Conservation (phyloP, 2,113 vertebrate genomes). For the Coptodon bakossiorum region DNA sequence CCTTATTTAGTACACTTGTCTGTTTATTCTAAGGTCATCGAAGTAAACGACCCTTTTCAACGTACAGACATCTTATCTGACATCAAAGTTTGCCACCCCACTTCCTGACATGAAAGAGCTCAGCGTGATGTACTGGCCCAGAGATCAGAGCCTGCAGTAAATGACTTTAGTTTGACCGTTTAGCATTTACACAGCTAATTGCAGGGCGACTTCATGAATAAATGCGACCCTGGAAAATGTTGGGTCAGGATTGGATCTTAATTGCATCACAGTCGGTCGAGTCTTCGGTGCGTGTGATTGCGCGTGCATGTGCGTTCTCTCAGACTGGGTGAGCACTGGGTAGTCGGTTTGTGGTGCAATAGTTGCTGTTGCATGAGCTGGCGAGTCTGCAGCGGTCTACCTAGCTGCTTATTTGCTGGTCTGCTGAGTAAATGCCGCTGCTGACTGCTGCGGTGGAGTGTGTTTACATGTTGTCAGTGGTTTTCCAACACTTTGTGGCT, state of each 20-base stretch:
- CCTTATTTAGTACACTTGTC: neutral
- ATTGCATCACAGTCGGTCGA: slow-evolving; percentile 61
- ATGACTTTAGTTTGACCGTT: slow-evolving; percentile 5
- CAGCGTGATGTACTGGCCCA: neutral
- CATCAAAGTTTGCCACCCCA: slow-evolving; percentile 15
- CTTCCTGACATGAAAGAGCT: slow-evolving; percentile 7
- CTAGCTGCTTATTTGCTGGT: slow-evolving; percentile 61
- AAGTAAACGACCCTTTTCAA: neutral
- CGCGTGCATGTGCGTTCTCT: neutral
- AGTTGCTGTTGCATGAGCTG: slow-evolving; percentile 33
- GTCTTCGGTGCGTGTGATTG: slow-evolving; percentile 9
- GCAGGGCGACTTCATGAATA: slow-evolving; percentile 20
- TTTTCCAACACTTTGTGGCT: slow-evolving; percentile 33
- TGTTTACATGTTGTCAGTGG: slow-evolving; percentile 51
- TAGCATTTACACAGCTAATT: slow-evolving; percentile 29
- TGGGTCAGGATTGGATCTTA: slow-evolving; percentile 52
- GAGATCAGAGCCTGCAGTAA: slow-evolving; percentile 9
- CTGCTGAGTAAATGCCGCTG: slow-evolving; percentile 23
- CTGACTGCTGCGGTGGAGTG: slow-evolving; percentile 2
- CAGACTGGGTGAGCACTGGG: slow-evolving; percentile 46
- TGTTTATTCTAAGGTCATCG: neutral
- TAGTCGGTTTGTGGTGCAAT: slow-evolving; percentile 53
- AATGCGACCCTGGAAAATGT: slow-evolving; percentile 65
- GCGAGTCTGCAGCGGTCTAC: slow-evolving; percentile 42
- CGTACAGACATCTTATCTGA: neutral